phyloP scores from a whole-genome alignment of 2,888 invertebrate genomes.

The Timema podura region DNA sequence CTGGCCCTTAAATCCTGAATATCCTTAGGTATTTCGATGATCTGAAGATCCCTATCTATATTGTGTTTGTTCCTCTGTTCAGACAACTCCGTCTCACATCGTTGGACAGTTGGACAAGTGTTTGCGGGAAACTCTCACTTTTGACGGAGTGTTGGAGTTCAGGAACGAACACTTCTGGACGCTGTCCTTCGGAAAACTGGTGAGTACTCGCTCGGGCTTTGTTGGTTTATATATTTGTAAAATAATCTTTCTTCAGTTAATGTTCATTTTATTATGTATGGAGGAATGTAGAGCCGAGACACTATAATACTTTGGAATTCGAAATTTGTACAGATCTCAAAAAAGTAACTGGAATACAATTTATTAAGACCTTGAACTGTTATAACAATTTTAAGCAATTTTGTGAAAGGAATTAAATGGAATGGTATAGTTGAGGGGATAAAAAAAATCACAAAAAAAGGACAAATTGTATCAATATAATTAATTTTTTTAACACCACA shows the following conservation, averaged over 20 bases:
- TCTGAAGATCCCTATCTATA: background rate
- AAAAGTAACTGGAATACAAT: too few species aligned
- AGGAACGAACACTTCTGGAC: conserved; percentile 61
- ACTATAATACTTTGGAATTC: background rate
- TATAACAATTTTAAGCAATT: too few species aligned
- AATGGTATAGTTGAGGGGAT: too few species aligned
- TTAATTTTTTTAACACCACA: too few species aligned
- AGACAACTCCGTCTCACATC: conserved; percentile 59
- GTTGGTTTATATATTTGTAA: background rate
- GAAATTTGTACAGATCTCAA: too few species aligned
- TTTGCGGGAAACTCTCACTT: conserved; percentile 55
- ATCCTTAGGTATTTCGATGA: too few species aligned
- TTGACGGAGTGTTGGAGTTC: conserved; percentile 61
- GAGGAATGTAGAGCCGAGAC: background rate
- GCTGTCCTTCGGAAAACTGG: conserved; percentile 55
- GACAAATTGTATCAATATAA: too few species aligned
- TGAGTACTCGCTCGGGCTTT: conserved; percentile 34
- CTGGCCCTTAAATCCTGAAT: too few species aligned
- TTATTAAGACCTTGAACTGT: too few species aligned
- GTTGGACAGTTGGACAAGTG: conserved; percentile 57
- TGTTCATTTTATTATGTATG: background rate
- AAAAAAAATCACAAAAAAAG: too few species aligned
- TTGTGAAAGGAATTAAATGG: too few species aligned
- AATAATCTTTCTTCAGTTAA: background rate
- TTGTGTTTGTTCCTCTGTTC: conserved; percentile 13